Conservation (phyloP, 2,113 vertebrate species). For the Elephantulus edwardii region DNA sequence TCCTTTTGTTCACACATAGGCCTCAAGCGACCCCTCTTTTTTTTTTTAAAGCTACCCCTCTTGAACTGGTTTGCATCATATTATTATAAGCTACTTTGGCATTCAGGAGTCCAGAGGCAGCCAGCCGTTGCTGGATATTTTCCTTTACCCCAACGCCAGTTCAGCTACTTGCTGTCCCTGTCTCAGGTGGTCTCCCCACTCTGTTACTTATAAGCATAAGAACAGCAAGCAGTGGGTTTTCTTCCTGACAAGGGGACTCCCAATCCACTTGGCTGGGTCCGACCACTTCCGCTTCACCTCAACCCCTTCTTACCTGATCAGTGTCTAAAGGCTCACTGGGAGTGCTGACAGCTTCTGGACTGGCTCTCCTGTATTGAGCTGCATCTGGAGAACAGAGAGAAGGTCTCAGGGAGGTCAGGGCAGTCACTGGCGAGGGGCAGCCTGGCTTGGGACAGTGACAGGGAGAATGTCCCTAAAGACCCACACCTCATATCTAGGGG, state of each 20-base stretch:
- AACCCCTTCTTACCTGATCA: conserved; percentile 62
- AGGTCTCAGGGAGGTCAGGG: neutral
- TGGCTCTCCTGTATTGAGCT: neutral
- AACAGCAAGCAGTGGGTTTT: neutral
- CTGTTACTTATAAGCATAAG: neutral
- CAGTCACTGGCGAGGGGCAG: neutral
- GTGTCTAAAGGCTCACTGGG: neutral
- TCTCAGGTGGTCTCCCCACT: neutral
- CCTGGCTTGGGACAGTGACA: neutral
- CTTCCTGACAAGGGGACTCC: neutral
- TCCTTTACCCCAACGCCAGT: neutral
- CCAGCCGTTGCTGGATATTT: neutral
- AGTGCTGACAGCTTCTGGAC: neutral
- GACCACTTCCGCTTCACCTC: neutral
- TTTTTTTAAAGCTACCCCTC: neutral
- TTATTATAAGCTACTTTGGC: neutral
- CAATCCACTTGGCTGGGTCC: neutral
- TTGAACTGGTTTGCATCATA: neutral
- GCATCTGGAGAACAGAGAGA: conserved; percentile 57
- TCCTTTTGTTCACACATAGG: neutral
- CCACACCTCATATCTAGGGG: neutral
- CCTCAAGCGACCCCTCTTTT: too few species aligned
- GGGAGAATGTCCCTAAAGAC: neutral
- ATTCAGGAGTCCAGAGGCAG: neutral
- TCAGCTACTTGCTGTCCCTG: neutral